Evolutionary conservation across 2,113 vertebrate species (phyloP).

Genomic region (Brachypodius melanocephalos): DNA sequence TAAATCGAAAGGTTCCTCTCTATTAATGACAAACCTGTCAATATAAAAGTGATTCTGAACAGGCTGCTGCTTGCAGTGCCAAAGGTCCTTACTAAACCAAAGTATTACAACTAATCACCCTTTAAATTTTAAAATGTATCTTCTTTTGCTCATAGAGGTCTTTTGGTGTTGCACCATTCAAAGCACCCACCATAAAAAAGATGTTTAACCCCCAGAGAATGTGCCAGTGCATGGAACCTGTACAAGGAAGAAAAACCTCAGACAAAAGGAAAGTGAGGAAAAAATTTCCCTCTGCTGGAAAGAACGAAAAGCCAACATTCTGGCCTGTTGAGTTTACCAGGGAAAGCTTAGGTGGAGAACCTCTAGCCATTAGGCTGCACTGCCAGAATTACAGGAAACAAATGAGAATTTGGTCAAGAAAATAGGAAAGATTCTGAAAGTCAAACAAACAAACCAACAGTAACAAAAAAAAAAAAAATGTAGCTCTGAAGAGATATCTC

Average conservation of each 20-base stretch:
- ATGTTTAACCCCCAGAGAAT: neutral
- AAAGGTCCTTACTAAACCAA: neutral
- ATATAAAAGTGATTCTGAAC: neutral
- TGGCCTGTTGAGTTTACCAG: neutral
- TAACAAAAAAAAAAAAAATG: neutral
- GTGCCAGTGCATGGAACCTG: neutral
- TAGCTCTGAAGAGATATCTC: neutral
- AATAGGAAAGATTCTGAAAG: neutral
- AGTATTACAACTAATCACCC: neutral
- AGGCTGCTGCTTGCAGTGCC: neutral
- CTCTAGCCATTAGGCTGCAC: neutral
- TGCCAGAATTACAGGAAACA: neutral
- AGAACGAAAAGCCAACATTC: neutral
- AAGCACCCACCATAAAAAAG: neutral
- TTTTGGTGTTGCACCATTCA: neutral
- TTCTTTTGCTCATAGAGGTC: neutral
- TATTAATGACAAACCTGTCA: neutral
- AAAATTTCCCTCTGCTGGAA: neutral
- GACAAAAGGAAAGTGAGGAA: neutral
- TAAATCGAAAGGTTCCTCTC: neutral
- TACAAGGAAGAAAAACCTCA: neutral
- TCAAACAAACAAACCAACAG: neutral
- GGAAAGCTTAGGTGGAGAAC: neutral
- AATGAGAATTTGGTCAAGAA: neutral
- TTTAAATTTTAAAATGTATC: neutral